Evolutionary conservation across 2,888 invertebrate genomes (phyloP), one percentile per base, ranked within the genome.

Genomic region (Daptonema setosum): DNA sequence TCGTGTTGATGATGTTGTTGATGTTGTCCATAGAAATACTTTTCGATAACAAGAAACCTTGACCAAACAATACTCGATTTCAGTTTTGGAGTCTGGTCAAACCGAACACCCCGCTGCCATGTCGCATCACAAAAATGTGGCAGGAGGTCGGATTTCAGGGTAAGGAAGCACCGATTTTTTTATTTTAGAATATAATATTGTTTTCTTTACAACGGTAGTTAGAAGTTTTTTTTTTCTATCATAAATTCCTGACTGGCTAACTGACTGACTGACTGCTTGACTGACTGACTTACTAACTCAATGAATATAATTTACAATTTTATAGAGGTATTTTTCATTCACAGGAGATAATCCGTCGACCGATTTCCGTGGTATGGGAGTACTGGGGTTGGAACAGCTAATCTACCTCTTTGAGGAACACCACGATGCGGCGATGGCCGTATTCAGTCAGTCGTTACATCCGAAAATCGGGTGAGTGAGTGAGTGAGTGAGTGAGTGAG

Each of bases 331-430:
- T 5, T 57, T 29, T n/a, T 14, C 2, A 43, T 17, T 29, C 91
- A 93, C 78, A 62, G 95, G 95, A 22, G 87, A 88, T 67, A 91
- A 97, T 76, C 95, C 95, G 0, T 85, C 86, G 72, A 95, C 95
- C 0, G 95, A 97, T 75, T 97, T 97, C 69, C 80, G 95, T 55
- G 95, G 95, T 60, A 95, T 95, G 91, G 95, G 95, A 28, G 72
- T 91, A 59, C 76, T 97, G 47, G 91, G 91, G 11, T 74, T 97
- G 52, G 85, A 91, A 65, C 91, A 93, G 74, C 76, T 95, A 1
- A 69, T 90, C 65, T 90, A 69, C 66, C 62, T 60, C 57, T 51
- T 2, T 30, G 50, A 63, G 55, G 56, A 55, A 26, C 61, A 65
- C 43, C 58, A 55, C 2, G 62, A 58, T 1, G 55, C 54, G 17